Base-by-base conservation (phyloP, 2,797 vertebrate genomes). In the Vultur gryphus region DNA sequence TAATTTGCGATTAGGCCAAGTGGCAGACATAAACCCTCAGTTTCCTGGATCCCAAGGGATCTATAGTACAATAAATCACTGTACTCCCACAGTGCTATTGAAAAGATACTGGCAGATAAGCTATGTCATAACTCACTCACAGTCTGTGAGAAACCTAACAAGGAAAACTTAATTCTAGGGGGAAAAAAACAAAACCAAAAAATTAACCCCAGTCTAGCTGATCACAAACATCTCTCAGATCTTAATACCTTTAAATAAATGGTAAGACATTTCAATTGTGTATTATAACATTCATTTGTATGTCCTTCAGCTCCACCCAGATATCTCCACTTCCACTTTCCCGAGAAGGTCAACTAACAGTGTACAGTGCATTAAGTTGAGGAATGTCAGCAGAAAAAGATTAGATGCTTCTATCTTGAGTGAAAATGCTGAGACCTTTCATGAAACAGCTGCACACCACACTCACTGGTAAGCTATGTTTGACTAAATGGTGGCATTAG, bases 141-240 rank as follows among this genome's bases (percentile, higher is more conserved):
- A 37, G 46, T 54, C 64, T 86, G 2, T 46, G 29, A 65, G 61
- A 89, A 94, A 84, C 5, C 10, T 44, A 48, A 59, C 35, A 90
- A 59, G 29, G 29, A 85, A 84, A 78, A 80, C 13, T n/a, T 91
- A 2, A 75, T 90, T 91, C 10, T 54, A 33, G 7, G 11, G 9
- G 5, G 7, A 1, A 11, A 48, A 37, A 48, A 18, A 0, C 10
- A n/a, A 67, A 26, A 1, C 0, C 2, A 17, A 70, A 71, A 19
- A 3, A 8, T 43, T 85, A 83, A 89, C 4, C 5, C 13, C 29
- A 21, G 26, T 61, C 49, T 72, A 75, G 13, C 15, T 75, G 24
- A 67, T 58, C 37, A 71, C 14, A 54, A 81, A 28, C 8, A 75
- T 37, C 24, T 52, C 29, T 49, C 23, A 15, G 11, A 28, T 57